Conservation (phyloP, 1,140 invertebrate species). For the Stratiolaelaps scimitus region DNA sequence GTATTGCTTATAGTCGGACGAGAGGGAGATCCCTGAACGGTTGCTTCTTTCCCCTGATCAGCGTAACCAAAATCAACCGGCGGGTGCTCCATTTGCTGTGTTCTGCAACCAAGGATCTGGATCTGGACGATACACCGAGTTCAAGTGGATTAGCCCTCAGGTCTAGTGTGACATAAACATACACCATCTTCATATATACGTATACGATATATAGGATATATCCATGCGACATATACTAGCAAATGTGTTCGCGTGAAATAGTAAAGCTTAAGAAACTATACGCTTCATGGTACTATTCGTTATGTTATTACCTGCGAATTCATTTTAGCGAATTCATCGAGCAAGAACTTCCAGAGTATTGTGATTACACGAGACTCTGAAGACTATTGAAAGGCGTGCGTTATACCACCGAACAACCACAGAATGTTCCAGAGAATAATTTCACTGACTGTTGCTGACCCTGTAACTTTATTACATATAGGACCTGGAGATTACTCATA, state of each 20-base stretch:
- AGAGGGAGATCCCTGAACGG: too few species aligned
- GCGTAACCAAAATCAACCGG: conserved; percentile 2
- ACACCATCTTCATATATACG: not conserved
- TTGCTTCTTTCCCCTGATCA: not conserved
- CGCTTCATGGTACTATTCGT: too few species aligned
- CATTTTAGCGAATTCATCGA: not conserved
- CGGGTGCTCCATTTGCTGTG: not conserved
- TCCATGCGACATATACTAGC: too few species aligned
- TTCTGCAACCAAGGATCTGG: conserved; percentile 18
- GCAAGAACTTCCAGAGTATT: not conserved
- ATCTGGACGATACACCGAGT: conserved; percentile 2
- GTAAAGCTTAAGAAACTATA: too few species aligned
- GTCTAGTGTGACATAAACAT: not conserved
- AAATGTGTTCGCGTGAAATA: too few species aligned
- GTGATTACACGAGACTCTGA: not conserved
- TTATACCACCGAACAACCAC: too few species aligned
- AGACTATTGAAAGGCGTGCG: too few species aligned
- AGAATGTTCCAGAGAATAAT: too few species aligned
- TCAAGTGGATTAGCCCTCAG: conserved; percentile 22
- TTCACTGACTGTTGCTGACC: too few species aligned
- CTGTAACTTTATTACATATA: too few species aligned
- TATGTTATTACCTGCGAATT: too few species aligned
- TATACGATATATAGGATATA: conserved; percentile 6
- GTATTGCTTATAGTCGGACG: too few species aligned
- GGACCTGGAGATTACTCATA: not conserved